Conservation (phyloP, 2,113 vertebrate species). For the Zosterops borbonicus region DNA sequence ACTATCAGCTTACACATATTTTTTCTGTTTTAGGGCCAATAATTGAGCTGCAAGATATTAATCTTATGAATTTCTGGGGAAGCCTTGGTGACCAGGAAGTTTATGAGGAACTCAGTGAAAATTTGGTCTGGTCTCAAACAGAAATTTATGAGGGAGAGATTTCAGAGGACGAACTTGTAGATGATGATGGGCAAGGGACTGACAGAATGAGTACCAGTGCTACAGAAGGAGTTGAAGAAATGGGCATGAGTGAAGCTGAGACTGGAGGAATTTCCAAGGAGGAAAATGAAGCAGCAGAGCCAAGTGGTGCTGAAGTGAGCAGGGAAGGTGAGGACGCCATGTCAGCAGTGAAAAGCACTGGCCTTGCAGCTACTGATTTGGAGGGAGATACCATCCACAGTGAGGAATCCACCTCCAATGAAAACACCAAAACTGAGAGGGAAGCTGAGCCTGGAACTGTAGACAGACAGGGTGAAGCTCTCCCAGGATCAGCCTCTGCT, state of each 20-base stretch:
- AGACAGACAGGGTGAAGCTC: not conserved
- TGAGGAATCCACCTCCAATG: not conserved
- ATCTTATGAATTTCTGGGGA: slow-evolving; percentile 70
- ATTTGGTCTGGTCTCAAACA: not conserved
- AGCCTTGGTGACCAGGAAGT: slow-evolving; percentile 34
- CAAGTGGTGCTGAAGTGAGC: not conserved
- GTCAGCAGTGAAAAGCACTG: not conserved
- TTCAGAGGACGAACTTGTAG: not conserved
- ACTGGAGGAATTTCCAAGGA: not conserved
- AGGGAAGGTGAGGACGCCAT: not conserved
- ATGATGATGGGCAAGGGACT: not conserved
- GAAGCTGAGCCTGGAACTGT: not conserved
- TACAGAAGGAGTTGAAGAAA: not conserved
- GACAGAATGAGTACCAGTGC: not conserved
- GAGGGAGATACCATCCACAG: not conserved
- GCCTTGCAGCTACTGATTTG: not conserved
- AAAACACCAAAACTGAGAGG: not conserved
- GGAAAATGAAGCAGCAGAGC: not conserved
- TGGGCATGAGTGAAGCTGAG: not conserved
- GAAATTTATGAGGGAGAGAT: not conserved
- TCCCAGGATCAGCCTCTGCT: not conserved
- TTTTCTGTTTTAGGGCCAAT: slow-evolving; percentile 75
- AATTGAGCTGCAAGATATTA: slow-evolving; percentile 70
- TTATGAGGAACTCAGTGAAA: slow-evolving; percentile 3
- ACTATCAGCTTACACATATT: not conserved